Evolutionary conservation across 1,140 invertebrate species (phyloP), one percentile per base, ranked within the genome.

Genomic region (Planococcus citri): DNA sequence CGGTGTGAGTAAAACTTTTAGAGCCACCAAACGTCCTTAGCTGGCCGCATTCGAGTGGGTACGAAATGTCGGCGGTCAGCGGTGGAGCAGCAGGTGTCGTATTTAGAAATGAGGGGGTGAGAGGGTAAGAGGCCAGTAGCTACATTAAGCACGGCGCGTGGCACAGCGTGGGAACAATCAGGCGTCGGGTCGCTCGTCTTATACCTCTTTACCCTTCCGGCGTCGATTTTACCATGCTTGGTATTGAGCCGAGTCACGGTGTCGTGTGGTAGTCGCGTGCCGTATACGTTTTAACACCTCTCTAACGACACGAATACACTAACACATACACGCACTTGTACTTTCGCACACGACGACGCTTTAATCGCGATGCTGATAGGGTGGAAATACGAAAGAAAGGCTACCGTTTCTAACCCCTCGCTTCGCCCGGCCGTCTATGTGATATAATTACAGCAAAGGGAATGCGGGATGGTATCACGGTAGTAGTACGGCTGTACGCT

Each of bases 241-340:
- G 60, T 64, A 64, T 64, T 64, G 60, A 64, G 60, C 60, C 60
- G 60, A 64, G 22, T 64, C 60, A 64, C 60, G 60, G 60, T 64
- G 60, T 64, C 60, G 60, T 64, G 60, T 64, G 60, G 60, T 64
- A 64, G 60, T 64, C 60, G 60, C 60, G 60, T 64, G 60, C 60
- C 60, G 60, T 64, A 64, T 64, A 64, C 60, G 60, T 64, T 64
- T 64, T 64, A 64, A 64, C 60, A 64, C 60, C 60, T 64, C 60
- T 64, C 60, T 64, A 64, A 64, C 60, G 60, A 64, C 20, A 64
- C 60, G 20, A 64, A 64, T 25, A 25, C 60, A 64, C 60, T 27
- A 64, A 25, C 60, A 25, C 60, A 24, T 64, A 24, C 20, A 27
- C 25, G 22, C 60, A 12, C 60, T 64, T 64, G 10, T 51, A 51